Evolutionary conservation across 2,888 invertebrate species (phyloP).

Genomic region (Cremastobaeus sp.): DNA sequence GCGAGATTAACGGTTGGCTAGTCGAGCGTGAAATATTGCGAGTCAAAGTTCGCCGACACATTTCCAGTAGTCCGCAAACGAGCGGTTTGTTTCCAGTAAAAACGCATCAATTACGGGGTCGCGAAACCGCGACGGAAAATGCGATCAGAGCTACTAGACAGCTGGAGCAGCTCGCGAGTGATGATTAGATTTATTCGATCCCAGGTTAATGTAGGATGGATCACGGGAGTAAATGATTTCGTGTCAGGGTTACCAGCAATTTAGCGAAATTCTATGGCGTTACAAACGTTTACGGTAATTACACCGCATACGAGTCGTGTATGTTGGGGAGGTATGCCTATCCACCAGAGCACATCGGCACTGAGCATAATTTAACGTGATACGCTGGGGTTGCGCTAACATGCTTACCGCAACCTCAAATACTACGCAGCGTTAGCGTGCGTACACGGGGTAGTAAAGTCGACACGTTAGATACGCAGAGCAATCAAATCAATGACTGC

Average conservation of each 20-base stretch:
- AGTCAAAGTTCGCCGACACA: too few relatives aligned
- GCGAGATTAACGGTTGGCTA: constrained; percentile 70
- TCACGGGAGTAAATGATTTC: too few relatives aligned
- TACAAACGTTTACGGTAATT: constrained; percentile 66
- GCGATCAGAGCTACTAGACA: too few relatives aligned
- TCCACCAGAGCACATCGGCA: constrained; percentile 65
- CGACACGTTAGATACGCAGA: constrained; percentile 55
- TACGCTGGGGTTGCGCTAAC: constrained; percentile 78
- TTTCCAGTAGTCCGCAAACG: too few relatives aligned
- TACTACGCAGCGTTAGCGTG: constrained; percentile 62
- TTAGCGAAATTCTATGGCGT: constrained; percentile 37
- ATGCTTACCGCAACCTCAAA: constrained; percentile 78
- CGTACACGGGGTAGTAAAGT: constrained; percentile 48
- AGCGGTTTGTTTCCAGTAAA: constrained; percentile 62
- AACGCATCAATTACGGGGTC: too few relatives aligned
- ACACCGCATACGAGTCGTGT: constrained; percentile 65
- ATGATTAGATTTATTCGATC: too few relatives aligned
- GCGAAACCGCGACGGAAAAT: too few relatives aligned
- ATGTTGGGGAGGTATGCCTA: constrained; percentile 46
- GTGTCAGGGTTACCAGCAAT: too few relatives aligned
- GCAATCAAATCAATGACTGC: constrained; percentile 60
- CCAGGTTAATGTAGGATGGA: too few relatives aligned
- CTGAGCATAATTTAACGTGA: constrained; percentile 77
- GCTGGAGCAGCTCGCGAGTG: too few relatives aligned
- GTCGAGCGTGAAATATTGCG: constrained; percentile 37